A percentile compares a stretch with the other conserved stretches of the same genome.
Conservation (phyloP, 2,888 invertebrate genomes). For the Meiosimyza platycephala region DNA sequence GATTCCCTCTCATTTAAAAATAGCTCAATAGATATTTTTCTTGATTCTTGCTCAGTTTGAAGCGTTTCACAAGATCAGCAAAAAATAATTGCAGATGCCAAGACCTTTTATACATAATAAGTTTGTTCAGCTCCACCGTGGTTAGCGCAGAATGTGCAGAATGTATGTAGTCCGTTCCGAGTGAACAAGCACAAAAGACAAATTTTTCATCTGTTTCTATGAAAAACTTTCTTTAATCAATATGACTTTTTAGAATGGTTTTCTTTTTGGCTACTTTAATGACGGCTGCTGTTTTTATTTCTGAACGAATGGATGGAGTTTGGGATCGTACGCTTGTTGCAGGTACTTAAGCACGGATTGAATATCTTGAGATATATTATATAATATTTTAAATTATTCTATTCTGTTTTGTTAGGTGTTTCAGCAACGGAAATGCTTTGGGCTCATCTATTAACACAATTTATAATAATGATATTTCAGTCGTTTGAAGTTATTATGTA, state of each 20-base stretch:
- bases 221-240: constrained; percentile 42
- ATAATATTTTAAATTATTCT: neutral
- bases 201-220: constrained; percentile 7
- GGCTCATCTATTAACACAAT: constrained; percentile 83
- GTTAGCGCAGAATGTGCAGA: no score
- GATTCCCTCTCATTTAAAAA: no score
- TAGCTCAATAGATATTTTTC: no score
- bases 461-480: constrained; percentile 79
- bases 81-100: no score
- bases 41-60: no score
- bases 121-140: neutral
- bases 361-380: neutral
- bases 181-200: no score
- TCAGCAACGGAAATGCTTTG: constrained; percentile 82
- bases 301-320: constrained; percentile 84
- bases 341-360: constrained; percentile 64
- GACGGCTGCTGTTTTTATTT: constrained; percentile 84
- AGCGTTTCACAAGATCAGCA: no score
- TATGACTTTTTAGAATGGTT: constrained; percentile 72
- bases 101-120: neutral
- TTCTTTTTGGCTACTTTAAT: constrained; percentile 88
- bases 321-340: constrained; percentile 90
- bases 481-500: constrained; percentile 69
- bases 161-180: no score
- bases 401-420: constrained; percentile 69